phyloP scores from a whole-genome alignment of 1,140 invertebrate species.

The Drosophila pachea region DNA sequence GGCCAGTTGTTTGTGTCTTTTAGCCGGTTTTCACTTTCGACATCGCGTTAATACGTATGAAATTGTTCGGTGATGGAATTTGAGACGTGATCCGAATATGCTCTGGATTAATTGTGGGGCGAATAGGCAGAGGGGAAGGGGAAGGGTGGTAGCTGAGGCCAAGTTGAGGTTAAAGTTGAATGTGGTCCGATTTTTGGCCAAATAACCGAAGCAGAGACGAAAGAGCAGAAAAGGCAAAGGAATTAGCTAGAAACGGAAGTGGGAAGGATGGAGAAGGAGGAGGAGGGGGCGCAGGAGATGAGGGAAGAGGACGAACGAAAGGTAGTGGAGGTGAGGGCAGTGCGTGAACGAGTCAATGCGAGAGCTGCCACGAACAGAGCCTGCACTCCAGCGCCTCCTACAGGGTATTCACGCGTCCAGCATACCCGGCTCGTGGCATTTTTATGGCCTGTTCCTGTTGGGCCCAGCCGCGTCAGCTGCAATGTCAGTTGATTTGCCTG shows the following conservation, averaged over 20 bases:
- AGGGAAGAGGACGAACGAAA: too few species aligned
- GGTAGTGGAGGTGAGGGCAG: too few species aligned
- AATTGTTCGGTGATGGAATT: conserved; percentile 76
- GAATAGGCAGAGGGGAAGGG: conserved; percentile 4
- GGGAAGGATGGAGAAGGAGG: background rate
- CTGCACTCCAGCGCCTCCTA: too few species aligned
- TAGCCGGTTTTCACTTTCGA: conserved; percentile 64
- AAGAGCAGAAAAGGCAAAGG: background rate
- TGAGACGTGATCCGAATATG: conserved; percentile 69
- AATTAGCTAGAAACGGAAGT: conserved; percentile 7
- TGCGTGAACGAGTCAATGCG: background rate
- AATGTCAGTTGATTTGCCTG: conserved; percentile 69
- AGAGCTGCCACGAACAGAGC: too few species aligned
- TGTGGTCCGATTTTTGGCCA: background rate
- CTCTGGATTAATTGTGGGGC: conserved; percentile 65
- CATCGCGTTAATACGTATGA: conserved; percentile 76
- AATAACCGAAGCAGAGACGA: background rate
- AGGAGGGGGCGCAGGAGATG: background rate
- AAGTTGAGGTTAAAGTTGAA: conserved; percentile 19
- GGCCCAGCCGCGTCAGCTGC: conserved; percentile 37
- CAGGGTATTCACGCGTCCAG: background rate
- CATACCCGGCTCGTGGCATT: background rate
- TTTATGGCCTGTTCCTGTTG: background rate
- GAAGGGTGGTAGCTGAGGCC: background rate
- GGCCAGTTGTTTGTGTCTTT: conserved; percentile 16